Percentiles rank a stretch among this genome's conserved stretches.
These are phyloP conservation scores for Oxytorus armatus DNA, from an alignment of 2,888 invertebrate genomes.

Conservation along the genomic window DNA sequence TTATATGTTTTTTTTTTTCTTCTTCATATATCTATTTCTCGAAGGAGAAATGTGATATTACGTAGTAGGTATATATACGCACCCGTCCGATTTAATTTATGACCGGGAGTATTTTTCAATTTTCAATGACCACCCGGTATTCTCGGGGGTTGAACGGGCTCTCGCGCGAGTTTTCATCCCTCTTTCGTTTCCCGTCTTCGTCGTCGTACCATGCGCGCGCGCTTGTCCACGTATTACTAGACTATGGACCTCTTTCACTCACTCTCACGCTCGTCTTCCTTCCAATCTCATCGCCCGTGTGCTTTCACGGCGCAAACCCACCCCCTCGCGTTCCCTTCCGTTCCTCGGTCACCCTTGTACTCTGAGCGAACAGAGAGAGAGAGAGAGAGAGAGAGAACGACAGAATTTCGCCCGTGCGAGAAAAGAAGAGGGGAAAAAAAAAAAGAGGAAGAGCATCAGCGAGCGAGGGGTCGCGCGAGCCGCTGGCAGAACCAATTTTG, in stretches of 20 bases:
- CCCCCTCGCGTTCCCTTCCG: slow-evolving; percentile 55
- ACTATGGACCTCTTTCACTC: slow-evolving; percentile 21
- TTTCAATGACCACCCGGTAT: slow-evolving; percentile 78
- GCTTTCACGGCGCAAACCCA: slow-evolving; percentile 53
- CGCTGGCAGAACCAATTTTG: slow-evolving; percentile 79
- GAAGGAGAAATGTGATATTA: slow-evolving; percentile 45
- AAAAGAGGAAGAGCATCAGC: slow-evolving; percentile 20
- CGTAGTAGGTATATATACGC: slow-evolving; percentile 46
- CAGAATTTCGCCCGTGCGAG: slow-evolving; percentile 37
- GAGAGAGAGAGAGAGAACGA: slow-evolving; percentile 1
- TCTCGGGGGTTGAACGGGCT: slow-evolving; percentile 53
- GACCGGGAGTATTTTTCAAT: slow-evolving; percentile 76
- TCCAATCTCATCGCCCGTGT: slow-evolving; percentile 63
- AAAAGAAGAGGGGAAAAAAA: slow-evolving; percentile 28
- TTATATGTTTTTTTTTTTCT: slow-evolving; percentile 7
- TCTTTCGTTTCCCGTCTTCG: slow-evolving; percentile 36
- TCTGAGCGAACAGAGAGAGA: slow-evolving; percentile 1
- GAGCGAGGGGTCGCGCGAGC: slow-evolving; percentile 38
- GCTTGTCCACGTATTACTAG: slow-evolving; percentile 39
- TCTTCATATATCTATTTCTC: slow-evolving; percentile 17
- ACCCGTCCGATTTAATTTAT: slow-evolving; percentile 76
- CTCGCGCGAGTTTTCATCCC: slow-evolving; percentile 48
- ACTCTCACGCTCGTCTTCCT: slow-evolving; percentile 46
- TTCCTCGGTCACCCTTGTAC: slow-evolving; percentile 25
- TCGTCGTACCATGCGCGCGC: slow-evolving; percentile 35